Base-by-base conservation (phyloP, 2,888 invertebrate genomes). In the Tillus elongatus region DNA sequence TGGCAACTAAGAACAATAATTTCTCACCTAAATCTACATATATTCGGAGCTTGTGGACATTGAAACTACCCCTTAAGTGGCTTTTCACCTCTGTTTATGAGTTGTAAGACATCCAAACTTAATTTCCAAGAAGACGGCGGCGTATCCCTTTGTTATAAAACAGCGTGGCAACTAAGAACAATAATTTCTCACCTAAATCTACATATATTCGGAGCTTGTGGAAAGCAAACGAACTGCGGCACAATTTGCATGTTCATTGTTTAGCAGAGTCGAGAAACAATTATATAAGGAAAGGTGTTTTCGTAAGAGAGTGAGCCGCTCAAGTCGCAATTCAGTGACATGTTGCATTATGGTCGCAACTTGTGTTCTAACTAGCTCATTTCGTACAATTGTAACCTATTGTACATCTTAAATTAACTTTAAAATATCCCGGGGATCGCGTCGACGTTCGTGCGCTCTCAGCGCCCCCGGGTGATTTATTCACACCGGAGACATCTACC, bases 1-100 rank as follows among this genome's bases (percentile, higher is more conserved):
- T n/a, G n/a, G n/a, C n/a, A n/a, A n/a, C n/a, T n/a, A n/a, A n/a
- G n/a, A n/a, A n/a, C n/a, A n/a, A n/a, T n/a, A n/a, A n/a, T n/a
- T 19, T 19, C n/a, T n/a, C 24, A 19, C 24, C 24, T 6, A 19
- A 19, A 19, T 19, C 6, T 19, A 19, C n/a, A 19, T 8, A 19
- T 19, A n/a, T 19, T 8, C 6, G n/a, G 6, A 19, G 24, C 68
- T 67, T 66, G 69, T 68, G 68, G 69, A 68, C n/a, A n/a, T n/a
- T n/a, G n/a, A n/a, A n/a, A n/a, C n/a, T n/a, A n/a, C n/a, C n/a
- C n/a, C n/a, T n/a, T n/a, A n/a, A n/a, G n/a, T n/a, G n/a, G n/a
- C n/a, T n/a, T n/a, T n/a, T n/a, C n/a, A n/a, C n/a, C n/a, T n/a
- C n/a, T n/a, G n/a, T n/a, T n/a, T n/a, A n/a, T n/a, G n/a, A n/a